phyloP scores from a whole-genome alignment of 2,888 invertebrate species.

The Brenthis hecate region DNA sequence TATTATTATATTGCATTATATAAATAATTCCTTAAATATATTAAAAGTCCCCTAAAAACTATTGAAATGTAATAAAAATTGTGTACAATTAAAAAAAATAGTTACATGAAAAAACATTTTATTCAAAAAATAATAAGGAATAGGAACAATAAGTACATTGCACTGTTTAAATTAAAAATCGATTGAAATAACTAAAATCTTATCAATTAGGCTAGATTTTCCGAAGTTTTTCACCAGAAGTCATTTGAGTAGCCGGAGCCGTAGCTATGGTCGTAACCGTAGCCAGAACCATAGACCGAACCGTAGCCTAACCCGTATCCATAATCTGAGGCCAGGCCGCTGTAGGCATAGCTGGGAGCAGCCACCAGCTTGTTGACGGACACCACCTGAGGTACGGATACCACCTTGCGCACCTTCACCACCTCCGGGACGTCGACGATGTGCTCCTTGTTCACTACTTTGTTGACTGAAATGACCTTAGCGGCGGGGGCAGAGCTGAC shows the following conservation, averaged over 20 bases:
- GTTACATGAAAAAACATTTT: not conserved
- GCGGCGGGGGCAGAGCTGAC: slow-evolving; percentile 37
- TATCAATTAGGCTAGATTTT: not conserved
- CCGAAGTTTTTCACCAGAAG: not conserved
- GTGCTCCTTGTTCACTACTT: slow-evolving; percentile 52
- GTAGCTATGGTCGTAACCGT: not conserved
- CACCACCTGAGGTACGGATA: slow-evolving; percentile 58
- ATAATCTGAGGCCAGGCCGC: slow-evolving; percentile 38
- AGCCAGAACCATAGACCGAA: slow-evolving; percentile 30
- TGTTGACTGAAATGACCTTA: slow-evolving; percentile 51
- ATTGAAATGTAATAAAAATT: too few relatives aligned
- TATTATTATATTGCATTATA: too few relatives aligned
- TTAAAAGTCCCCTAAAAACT: too few relatives aligned
- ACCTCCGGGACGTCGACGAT: slow-evolving; percentile 54
- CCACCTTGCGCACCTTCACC: slow-evolving; percentile 54
- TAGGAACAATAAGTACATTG: not conserved
- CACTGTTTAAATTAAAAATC: too few relatives aligned
- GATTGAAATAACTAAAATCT: not conserved
- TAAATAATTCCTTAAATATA: too few relatives aligned
- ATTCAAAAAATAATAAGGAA: slow-evolving; percentile 4
- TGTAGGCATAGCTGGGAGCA: slow-evolving; percentile 45
- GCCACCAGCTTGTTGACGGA: slow-evolving; percentile 61
- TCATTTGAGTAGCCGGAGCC: slow-evolving; percentile 1
- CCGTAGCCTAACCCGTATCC: slow-evolving; percentile 36
- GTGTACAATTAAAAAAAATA: too few relatives aligned